Evolutionary conservation across 2,888 invertebrate genomes (phyloP).

Genomic region (Euproctis similis): DNA sequence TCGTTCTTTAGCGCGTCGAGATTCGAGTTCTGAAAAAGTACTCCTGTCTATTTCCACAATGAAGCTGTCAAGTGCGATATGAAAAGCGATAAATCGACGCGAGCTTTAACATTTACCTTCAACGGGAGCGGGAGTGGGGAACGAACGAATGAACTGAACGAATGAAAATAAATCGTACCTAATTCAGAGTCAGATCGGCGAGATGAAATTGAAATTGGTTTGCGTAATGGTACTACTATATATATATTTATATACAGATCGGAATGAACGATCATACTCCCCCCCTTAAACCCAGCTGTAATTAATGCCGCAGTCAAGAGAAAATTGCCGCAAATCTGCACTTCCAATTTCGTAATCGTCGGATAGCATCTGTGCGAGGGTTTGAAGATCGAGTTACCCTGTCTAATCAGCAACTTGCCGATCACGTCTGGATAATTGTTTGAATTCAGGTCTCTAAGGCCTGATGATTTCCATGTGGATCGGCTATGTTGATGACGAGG

Average conservation of each 20-base stretch:
- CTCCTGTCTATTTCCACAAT: conserved; percentile 25
- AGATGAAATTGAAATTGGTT: conserved; percentile 52
- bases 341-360: conserved; percentile 26
- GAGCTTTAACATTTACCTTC: conserved; percentile 38
- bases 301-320: conserved; percentile 38
- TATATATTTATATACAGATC: conserved; percentile 33
- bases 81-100: conserved; percentile 35
- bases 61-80: conserved; percentile 32
- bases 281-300: no score
- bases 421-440: no score
- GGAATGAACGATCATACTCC: conserved; percentile 26
- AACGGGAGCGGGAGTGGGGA: conserved; percentile 26
- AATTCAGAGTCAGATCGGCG: conserved; percentile 45
- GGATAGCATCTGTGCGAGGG: conserved; percentile 4
- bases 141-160: conserved; percentile 45
- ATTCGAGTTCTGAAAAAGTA: conserved; percentile 17
- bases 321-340: conserved; percentile 36
- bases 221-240: conserved; percentile 23
- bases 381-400: conserved; percentile 2
- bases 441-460: no score
- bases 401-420: conserved; percentile 2
- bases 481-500: no score
- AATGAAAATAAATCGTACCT: conserved; percentile 54
- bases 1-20: conserved; percentile 9
- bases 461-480: no score